Percentiles rank a stretch among this genome's conserved stretches.
phyloP scores from a whole-genome alignment of 2,113 vertebrate species.

The Rissa tridactyla region DNA sequence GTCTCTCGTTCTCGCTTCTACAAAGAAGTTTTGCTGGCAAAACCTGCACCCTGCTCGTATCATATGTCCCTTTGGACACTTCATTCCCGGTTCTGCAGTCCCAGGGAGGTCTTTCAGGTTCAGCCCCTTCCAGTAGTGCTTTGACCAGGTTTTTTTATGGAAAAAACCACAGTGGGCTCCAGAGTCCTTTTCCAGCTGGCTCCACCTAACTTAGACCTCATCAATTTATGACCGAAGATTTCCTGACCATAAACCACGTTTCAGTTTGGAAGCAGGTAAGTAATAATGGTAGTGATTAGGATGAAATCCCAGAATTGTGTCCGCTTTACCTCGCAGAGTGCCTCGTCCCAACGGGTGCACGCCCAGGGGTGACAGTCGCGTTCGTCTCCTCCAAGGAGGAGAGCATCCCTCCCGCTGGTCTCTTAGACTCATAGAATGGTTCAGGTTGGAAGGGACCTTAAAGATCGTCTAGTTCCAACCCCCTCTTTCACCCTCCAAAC shows the following conservation, averaged over 20 bases:
- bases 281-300: neutral
- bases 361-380: fast-evolving
- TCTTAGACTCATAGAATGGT: neutral
- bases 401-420: neutral
- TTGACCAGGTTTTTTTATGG: neutral
- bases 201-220: neutral
- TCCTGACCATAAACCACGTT: neutral
- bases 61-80: no score
- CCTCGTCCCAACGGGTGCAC: neutral
- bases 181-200: neutral
- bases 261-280: neutral
- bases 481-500: no score
- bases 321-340: neutral
- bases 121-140: neutral
- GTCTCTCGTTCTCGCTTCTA: neutral
- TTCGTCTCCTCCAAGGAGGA: neutral
- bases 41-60: fast-evolving
- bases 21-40: neutral
- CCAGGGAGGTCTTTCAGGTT: neutral
- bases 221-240: neutral
- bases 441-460: no score
- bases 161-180: neutral
- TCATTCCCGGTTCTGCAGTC: neutral
- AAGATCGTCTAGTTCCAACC: no score
- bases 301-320: neutral